phyloP scores from a whole-genome alignment of 2,113 vertebrate species.

The Motacilla tschutschensis region DNA sequence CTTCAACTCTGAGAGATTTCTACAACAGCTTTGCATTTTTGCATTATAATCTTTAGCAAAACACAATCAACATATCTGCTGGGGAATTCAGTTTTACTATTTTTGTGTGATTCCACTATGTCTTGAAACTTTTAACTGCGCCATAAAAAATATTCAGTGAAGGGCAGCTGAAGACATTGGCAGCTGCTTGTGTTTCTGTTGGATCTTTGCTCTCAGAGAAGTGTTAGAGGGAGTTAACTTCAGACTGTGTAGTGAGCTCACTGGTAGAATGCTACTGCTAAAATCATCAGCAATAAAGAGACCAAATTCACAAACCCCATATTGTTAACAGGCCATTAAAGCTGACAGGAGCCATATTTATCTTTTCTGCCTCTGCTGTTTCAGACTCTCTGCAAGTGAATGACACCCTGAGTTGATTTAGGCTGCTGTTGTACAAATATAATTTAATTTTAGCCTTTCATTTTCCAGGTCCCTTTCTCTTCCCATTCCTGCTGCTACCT shows the following conservation, averaged over 20 bases:
- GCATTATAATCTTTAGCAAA: not conserved
- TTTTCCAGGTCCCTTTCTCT: not conserved
- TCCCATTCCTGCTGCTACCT: not conserved
- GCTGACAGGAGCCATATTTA: not conserved
- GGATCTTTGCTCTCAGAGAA: not conserved
- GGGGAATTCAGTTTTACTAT: not conserved
- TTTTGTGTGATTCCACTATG: not conserved
- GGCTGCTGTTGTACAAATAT: not conserved
- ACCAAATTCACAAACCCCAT: not conserved
- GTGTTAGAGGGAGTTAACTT: not conserved
- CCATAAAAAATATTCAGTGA: not conserved
- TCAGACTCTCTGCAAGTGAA: not conserved
- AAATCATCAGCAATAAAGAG: not conserved
- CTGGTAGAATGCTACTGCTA: not conserved
- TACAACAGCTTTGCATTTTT: not conserved
- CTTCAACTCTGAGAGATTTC: not conserved
- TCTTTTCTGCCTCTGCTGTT: not conserved
- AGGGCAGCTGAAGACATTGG: not conserved
- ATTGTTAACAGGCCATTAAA: not conserved
- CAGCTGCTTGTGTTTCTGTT: not conserved
- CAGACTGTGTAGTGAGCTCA: not conserved
- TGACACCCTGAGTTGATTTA: not conserved
- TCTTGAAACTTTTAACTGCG: not conserved
- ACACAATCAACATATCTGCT: not conserved
- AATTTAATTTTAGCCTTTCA: not conserved